Evolutionary conservation across 1,140 invertebrate species (phyloP), one percentile per base, ranked within the genome.

Genomic region (Apis dorsata): DNA sequence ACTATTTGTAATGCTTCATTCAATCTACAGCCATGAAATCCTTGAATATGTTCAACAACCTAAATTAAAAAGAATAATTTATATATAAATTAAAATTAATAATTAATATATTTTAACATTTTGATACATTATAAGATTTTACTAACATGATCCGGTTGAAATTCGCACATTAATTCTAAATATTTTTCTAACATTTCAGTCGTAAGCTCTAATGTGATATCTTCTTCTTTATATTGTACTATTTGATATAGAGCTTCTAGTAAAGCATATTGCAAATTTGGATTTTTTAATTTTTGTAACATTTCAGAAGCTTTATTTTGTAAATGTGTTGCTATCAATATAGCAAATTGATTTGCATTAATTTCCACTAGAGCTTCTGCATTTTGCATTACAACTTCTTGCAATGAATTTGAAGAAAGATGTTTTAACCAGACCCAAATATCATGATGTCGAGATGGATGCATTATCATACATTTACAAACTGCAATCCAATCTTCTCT

Each of bases 81-180:
- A 66, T 17, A 8, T 7, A 44, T 44, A 44, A 44, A 63, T 19
- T 44, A 51, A 53, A 53, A 24, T 15, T 57, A 34, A 4, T 28
- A 73, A 70, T 11, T 24, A 34, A 17, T 63, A 69, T 11, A 49
- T 44, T 70, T 44, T 53, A 69, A 21, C 17, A 76, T 17, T 4
- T 34, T 5, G 2, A 7, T 82, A 8, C 3, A 53, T 24, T 55
- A n/a, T 7, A 65, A 66, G 9, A 4, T 82, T 72, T 55, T 80
- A 88, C 85, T 87, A 68, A 93, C 93, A 65, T 21, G 92, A 51
- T 93, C 90, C 3, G 95, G 94, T 71, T 96, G 94, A 90, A 95
- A 93, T 83, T 95, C 92, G 88, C 97, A 97, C 94, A 97, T 95
- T 7, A 97, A 93, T 72, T 96, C 94, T 69, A 98, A 94, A 89